These are phyloP conservation scores for Oncopodura yosiiana DNA, from an alignment of 1,140 invertebrate species.

Conservation along the genomic window DNA sequence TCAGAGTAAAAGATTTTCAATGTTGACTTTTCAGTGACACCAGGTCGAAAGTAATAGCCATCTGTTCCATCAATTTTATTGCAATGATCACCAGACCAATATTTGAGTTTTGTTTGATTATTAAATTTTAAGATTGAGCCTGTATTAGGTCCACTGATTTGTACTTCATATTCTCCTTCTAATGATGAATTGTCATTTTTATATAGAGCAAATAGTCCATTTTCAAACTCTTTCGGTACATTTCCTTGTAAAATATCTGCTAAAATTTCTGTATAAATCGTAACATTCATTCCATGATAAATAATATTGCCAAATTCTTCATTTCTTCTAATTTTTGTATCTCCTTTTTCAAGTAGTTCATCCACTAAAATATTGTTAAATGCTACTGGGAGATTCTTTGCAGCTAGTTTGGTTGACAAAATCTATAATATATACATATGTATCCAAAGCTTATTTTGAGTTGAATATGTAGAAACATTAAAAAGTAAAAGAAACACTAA, in stretches of 20 bases:
- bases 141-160: constrained; percentile 5
- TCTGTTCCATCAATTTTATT: constrained; percentile 27
- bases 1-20: constrained; percentile 22
- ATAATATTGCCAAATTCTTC: constrained; percentile 16
- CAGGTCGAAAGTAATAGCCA: constrained; percentile 14
- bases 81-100: constrained; percentile 17
- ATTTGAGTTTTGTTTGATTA: constrained; percentile 14
- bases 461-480: neutral
- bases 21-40: constrained; percentile 11
- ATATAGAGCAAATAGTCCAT: constrained; percentile 14
- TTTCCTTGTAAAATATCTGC: constrained; percentile 20
- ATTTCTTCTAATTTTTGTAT: constrained; percentile 9
- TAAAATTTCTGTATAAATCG: constrained; percentile 21
- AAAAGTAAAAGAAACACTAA: neutral
- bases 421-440: neutral
- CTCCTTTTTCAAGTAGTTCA: constrained; percentile 22
- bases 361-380: constrained; percentile 25
- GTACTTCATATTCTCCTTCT: constrained; percentile 11
- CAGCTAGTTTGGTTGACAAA: constrained; percentile 15
- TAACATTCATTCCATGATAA: constrained; percentile 22
- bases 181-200: constrained; percentile 7
- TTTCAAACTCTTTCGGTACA: constrained; percentile 16
- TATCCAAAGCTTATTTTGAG: neutral
- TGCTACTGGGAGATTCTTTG: constrained; percentile 17
- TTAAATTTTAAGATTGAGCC: constrained; percentile 15